Evolutionary conservation across 2,113 vertebrate species (phyloP).

Genomic region (Morone saxatilis): DNA sequence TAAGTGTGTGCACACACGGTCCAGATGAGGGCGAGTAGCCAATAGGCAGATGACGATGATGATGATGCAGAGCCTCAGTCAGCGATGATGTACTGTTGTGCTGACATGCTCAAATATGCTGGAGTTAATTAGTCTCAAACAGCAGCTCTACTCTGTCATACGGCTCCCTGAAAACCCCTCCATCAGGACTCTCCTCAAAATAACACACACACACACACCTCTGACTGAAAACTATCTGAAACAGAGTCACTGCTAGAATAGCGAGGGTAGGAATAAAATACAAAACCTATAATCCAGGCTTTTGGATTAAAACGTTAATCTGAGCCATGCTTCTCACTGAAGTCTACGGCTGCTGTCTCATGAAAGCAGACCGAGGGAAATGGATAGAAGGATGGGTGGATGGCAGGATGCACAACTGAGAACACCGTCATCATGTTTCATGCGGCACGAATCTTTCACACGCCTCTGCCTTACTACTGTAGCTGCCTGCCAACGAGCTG

Average conservation of each 20-base stretch:
- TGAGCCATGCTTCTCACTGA: constrained; percentile 76
- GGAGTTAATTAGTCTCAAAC: constrained; percentile 77
- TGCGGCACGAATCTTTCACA: not conserved
- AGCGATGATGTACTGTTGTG: constrained; percentile 71
- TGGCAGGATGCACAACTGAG: constrained; percentile 17
- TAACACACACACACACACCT: constrained; percentile 22
- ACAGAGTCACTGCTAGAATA: constrained; percentile 60
- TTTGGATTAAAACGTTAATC: constrained; percentile 85
- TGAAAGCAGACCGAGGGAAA: constrained; percentile 58
- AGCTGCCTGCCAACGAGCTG: constrained; percentile 2
- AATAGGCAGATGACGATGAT: constrained; percentile 71
- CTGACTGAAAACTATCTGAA: constrained; percentile 56
- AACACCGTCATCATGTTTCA: constrained; percentile 16
- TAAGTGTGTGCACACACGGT: constrained; percentile 47
- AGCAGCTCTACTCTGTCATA: constrained; percentile 54
- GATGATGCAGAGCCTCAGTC: constrained; percentile 59
- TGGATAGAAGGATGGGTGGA: constrained; percentile 39
- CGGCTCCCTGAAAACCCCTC: constrained; percentile 31
- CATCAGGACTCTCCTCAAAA: constrained; percentile 34
- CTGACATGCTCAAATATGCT: constrained; percentile 77
- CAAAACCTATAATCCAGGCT: constrained; percentile 83
- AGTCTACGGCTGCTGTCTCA: constrained; percentile 69
- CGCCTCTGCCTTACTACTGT: not conserved
- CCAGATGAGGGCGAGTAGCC: constrained; percentile 61
- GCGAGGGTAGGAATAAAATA: constrained; percentile 79